phyloP scores from a whole-genome alignment of 2,888 invertebrate species.

The Micoletzkya japonica region DNA sequence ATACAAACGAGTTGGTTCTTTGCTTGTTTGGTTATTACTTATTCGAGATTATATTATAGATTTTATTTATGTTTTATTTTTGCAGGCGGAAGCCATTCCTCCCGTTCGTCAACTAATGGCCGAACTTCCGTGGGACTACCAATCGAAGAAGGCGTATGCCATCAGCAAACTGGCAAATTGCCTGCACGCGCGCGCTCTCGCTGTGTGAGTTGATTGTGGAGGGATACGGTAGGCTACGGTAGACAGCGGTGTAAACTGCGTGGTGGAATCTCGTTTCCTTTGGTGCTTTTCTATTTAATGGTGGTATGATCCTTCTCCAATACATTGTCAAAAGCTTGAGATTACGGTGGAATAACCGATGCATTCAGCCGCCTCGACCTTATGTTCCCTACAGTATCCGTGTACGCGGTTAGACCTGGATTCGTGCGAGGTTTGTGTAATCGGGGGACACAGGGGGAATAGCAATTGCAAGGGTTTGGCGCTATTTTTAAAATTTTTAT shows the following conservation, averaged over 20 bases:
- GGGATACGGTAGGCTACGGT: background rate
- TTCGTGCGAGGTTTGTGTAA: conserved; percentile 25
- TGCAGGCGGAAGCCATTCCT: conserved; percentile 25
- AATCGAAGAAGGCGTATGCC: conserved; percentile 58
- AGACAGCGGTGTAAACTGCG: background rate
- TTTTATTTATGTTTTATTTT: background rate
- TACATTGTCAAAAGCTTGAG: background rate
- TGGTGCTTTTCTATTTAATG: too few species aligned
- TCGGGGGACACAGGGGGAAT: too few species aligned
- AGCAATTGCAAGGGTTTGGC: too few species aligned
- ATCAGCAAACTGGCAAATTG: conserved; percentile 64
- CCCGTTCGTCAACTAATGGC: conserved; percentile 38
- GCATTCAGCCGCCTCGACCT: conserved; percentile 15
- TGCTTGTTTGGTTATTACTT: background rate
- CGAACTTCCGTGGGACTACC: conserved; percentile 42
- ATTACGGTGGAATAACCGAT: conserved; percentile 6
- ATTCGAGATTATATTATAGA: background rate
- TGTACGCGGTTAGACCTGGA: conserved; percentile 22
- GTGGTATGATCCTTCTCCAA: too few species aligned
- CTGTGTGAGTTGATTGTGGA: background rate
- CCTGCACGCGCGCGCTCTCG: conserved; percentile 49
- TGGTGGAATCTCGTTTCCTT: background rate
- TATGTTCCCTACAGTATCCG: conserved; percentile 11
- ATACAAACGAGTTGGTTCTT: conserved; percentile 50
- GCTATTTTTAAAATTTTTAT: background rate